phyloP scores from a whole-genome alignment of 2,113 vertebrate genomes.

The Microcebus lehilahytsara region DNA sequence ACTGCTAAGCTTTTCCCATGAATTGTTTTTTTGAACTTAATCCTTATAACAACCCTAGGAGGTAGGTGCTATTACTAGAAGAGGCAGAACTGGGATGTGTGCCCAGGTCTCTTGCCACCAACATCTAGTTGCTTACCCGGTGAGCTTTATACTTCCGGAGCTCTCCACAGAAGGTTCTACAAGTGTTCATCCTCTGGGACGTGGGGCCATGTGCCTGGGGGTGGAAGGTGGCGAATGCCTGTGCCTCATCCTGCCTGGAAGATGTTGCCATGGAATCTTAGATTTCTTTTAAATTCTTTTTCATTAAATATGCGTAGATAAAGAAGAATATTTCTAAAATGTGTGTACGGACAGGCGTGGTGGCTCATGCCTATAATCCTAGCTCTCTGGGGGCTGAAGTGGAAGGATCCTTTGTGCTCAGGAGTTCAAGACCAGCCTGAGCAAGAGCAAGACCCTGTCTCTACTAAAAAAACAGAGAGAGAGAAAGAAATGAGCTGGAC shows the following conservation, averaged over 20 bases:
- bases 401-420: too few relatives aligned
- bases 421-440: too few relatives aligned
- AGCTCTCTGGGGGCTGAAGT: too few relatives aligned
- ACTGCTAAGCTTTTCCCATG: background rate
- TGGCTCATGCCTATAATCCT: too few relatives aligned
- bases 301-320: background rate
- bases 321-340: slow-evolving; percentile 23
- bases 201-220: background rate
- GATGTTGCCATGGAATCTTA: background rate
- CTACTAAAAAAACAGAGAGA: too few relatives aligned
- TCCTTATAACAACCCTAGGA: background rate
- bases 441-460: too few relatives aligned
- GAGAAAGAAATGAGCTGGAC: too few relatives aligned
- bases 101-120: background rate
- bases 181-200: background rate
- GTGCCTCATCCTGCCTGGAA: background rate
- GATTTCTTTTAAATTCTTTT: background rate
- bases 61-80: background rate
- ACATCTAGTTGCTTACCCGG: background rate
- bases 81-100: background rate
- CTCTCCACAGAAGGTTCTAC: background rate
- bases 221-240: too few relatives aligned
- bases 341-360: background rate
- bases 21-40: slow-evolving; percentile 4
- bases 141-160: background rate